These are phyloP conservation scores for Acheta domesticus DNA, from an alignment of 2,888 invertebrate species.

Conservation along the genomic window DNA sequence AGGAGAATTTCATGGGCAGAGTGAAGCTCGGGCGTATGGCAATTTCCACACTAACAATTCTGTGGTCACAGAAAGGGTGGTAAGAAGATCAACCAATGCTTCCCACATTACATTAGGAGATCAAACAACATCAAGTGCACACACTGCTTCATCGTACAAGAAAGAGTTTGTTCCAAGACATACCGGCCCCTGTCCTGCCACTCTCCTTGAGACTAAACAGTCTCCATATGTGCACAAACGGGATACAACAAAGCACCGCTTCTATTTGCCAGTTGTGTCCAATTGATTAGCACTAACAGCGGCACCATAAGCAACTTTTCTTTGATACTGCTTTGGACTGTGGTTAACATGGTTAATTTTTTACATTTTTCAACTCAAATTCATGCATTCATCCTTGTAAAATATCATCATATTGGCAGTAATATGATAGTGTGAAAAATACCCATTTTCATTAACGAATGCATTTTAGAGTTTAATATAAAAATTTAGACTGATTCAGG, in stretches of 20 bases:
- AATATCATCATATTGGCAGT: neutral
- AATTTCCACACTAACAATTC: slow-evolving; percentile 49
- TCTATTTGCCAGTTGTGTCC: slow-evolving; percentile 65
- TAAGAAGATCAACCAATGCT: slow-evolving; percentile 61
- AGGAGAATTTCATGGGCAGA: slow-evolving; percentile 63
- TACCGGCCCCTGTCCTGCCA: slow-evolving; percentile 74
- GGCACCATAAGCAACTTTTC: neutral
- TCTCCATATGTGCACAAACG: slow-evolving; percentile 80
- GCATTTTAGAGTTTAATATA: neutral
- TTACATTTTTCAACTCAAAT: too few species aligned
- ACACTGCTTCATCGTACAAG: slow-evolving; percentile 65
- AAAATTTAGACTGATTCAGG: slow-evolving; percentile 22
- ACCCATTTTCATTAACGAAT: neutral
- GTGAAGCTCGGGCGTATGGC: slow-evolving; percentile 65
- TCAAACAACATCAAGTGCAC: slow-evolving; percentile 42
- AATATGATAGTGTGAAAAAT: neutral
- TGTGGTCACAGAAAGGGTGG: slow-evolving; percentile 40
- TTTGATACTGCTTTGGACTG: neutral
- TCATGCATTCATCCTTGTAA: too few species aligned
- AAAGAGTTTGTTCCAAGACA: slow-evolving; percentile 71
- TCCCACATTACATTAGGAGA: slow-evolving; percentile 77
- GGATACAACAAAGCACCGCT: slow-evolving; percentile 80
- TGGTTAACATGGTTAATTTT: too few species aligned
- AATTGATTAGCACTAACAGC: slow-evolving; percentile 35
- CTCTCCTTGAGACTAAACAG: slow-evolving; percentile 64